Evolutionary conservation across 2,797 vertebrate species (phyloP).

Genomic region (Sebastes hubbsi): DNA sequence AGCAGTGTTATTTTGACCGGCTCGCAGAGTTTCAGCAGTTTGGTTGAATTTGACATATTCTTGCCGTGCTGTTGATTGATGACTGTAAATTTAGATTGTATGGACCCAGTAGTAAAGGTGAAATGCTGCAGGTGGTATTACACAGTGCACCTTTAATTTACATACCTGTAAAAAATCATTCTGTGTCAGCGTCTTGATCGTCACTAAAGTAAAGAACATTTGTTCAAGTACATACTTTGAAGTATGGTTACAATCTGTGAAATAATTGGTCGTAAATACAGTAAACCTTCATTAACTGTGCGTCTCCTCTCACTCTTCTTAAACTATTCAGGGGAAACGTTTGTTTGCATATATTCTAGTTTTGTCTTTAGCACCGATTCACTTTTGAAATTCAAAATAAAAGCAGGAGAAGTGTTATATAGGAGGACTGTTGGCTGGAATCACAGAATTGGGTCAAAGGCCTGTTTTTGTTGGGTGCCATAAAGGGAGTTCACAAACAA

Average conservation of each 20-base stretch:
- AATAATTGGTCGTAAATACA: neutral
- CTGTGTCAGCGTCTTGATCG: neutral
- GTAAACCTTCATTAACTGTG: neutral
- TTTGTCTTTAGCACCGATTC: neutral
- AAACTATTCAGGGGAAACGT: neutral
- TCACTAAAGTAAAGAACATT: neutral
- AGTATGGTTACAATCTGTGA: neutral
- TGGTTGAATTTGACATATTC: too few species aligned
- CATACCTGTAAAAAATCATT: neutral
- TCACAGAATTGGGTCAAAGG: neutral
- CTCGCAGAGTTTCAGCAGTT: too few species aligned
- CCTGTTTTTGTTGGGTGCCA: neutral
- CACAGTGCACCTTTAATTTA: neutral
- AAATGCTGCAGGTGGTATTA: too few species aligned
- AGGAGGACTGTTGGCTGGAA: neutral
- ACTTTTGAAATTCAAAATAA: neutral
- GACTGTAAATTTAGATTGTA: too few species aligned
- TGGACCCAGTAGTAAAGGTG: too few species aligned
- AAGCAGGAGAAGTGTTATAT: neutral
- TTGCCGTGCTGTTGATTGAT: too few species aligned
- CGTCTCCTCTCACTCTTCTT: neutral
- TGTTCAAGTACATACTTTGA: neutral
- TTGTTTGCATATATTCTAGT: neutral
- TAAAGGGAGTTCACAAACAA: neutral
- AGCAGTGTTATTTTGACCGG: too few species aligned